Base-by-base conservation (phyloP, 30 jellyfish, hydroid and myxozoan genomes). In the Haliclystus octoradiatus region DNA sequence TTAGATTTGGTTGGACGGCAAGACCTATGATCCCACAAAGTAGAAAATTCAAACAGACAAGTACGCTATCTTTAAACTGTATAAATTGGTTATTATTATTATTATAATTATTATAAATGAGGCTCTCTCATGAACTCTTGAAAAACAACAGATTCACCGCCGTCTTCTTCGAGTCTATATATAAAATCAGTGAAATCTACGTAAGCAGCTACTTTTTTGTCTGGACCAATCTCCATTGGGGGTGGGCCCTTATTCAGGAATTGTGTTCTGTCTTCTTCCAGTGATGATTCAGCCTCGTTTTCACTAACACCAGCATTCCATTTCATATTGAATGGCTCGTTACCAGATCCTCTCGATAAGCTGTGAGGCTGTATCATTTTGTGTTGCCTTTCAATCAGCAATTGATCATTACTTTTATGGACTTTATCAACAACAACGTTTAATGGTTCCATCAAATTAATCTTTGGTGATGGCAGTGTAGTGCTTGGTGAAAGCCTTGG, bases 141-240 rank as follows among this genome's bases (percentile, higher is more conserved):
- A 52, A 83, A 83, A 33, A 77, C 92, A 2, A 49, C 83, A 2
- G 63, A 81, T 26, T 84, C 95, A 1, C 99, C 99, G 22, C 89
- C 94, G 1, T 70, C 82, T 35, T 57, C 77, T 53, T 71, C 76
- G 9, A 82, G 72, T 65, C 78, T 82, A 0, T 49, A 63, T 31
- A 73, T 69, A 69, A 91, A 91, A 29, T 91, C 95, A 7, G 88
- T 66, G 67, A 91, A 91, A 68, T 78, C 94, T 4, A 91, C 93
- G 68, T 82, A 83, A 24, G 99, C 93, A 31, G 76, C 84, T 2
- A 82, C 77, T 23, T 87, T 82, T 26, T 85, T 93, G 49, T 83
- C 84, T 14, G 62, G 84, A 26, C 63, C 88, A 12, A 62, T 35
- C 61, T 75, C 82, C 46, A 75, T 19, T 26, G 92, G 76, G 34